These are phyloP conservation scores for Salticus scenicus DNA, from an alignment of 2,888 invertebrate species.

Conservation along the genomic window DNA sequence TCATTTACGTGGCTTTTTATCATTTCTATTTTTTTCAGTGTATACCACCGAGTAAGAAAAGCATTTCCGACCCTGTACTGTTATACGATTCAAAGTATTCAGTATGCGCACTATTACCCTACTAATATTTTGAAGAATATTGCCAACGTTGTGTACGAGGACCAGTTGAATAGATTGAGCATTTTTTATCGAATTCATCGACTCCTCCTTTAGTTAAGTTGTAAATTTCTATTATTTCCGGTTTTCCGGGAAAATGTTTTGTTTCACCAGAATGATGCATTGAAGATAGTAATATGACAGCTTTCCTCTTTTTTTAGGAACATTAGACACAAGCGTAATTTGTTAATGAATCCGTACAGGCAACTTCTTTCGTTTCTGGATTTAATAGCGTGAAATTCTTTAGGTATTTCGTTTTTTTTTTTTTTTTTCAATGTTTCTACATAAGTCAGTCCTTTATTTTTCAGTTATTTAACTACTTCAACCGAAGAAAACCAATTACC, in stretches of 20 bases:
- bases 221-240: slow-evolving; percentile 13
- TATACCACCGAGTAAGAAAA: too few species aligned
- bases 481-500: slow-evolving; percentile 4
- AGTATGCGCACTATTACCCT: too few species aligned
- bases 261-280: not conserved
- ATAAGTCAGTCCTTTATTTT: not conserved
- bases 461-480: not conserved
- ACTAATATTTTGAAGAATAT: not conserved
- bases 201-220: too few species aligned
- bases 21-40: too few species aligned
- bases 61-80: too few species aligned
- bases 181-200: too few species aligned
- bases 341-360: not conserved
- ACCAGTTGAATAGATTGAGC: not conserved
- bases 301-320: not conserved
- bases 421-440: not conserved
- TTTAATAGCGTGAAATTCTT: not conserved
- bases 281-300: not conserved
- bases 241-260: not conserved
- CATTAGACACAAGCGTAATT: not conserved
- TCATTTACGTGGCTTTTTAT: too few species aligned
- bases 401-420: not conserved
- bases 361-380: not conserved
- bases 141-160: not conserved
- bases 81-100: too few species aligned